phyloP scores from a whole-genome alignment of 2,113 vertebrate species.

The Tragulus kanchil region DNA sequence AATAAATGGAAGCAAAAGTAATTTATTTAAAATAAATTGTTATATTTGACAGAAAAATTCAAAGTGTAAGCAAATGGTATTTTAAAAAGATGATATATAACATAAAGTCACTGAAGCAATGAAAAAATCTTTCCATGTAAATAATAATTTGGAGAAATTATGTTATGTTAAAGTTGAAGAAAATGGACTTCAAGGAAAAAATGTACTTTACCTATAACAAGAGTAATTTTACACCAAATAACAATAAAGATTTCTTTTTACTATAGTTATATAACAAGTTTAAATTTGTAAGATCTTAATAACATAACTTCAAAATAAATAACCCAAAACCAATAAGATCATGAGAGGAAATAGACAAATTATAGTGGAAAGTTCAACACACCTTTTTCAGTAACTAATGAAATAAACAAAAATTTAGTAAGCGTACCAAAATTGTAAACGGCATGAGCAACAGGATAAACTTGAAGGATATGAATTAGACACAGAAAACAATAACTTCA shows the following conservation, averaged over 20 bases:
- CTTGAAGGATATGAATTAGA: background rate
- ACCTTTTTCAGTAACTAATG: background rate
- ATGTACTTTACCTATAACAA: background rate
- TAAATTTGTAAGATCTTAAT: slow-evolving; percentile 1
- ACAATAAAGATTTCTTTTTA: background rate
- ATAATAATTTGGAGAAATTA: slow-evolving; percentile 12
- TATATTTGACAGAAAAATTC: background rate
- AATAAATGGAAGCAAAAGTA: background rate
- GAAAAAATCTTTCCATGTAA: background rate
- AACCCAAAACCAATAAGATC: background rate
- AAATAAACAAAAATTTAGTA: background rate
- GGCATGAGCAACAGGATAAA: background rate
- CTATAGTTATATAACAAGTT: background rate
- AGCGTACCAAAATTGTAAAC: background rate
- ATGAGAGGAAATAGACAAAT: background rate
- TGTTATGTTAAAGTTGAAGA: background rate
- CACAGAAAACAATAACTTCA: background rate
- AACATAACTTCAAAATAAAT: background rate
- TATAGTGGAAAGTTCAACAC: background rate
- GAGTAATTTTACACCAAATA: background rate
- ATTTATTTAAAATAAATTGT: background rate
- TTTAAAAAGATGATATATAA: background rate
- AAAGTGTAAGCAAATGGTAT: background rate
- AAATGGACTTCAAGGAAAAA: background rate
- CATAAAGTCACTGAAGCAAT: background rate